These are phyloP conservation scores for Agrilus cyanescens DNA, from an alignment of 2,888 invertebrate species.

Conservation along the genomic window DNA sequence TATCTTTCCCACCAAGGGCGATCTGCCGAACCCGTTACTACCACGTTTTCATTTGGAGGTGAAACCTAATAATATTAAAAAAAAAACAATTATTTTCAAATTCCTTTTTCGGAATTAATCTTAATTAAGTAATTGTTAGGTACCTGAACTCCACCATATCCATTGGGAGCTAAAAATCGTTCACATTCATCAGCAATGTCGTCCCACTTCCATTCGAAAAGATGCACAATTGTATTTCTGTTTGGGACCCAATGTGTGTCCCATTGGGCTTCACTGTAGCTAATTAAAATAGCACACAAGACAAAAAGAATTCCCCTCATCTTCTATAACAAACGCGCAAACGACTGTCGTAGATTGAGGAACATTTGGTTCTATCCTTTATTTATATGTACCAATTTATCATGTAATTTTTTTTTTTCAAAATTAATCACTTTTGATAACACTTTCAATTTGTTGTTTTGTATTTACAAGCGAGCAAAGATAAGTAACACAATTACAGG, in stretches of 20 bases:
- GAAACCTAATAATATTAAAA: slow-evolving; percentile 44
- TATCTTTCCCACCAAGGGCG: slow-evolving; percentile 85
- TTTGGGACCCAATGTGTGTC: slow-evolving; percentile 45
- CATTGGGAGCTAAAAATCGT: slow-evolving; percentile 57
- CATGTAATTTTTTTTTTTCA: too few species aligned
- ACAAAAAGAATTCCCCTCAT: not conserved
- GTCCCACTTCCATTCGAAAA: slow-evolving; percentile 74
- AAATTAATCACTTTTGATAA: too few species aligned
- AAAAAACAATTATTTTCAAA: not conserved
- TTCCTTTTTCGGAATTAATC: too few species aligned
- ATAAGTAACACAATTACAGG: too few species aligned
- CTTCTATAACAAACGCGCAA: slow-evolving; percentile 2
- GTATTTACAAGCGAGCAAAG: too few species aligned
- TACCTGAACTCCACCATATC: slow-evolving; percentile 65
- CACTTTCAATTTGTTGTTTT: too few species aligned
- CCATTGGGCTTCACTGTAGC: slow-evolving; percentile 31
- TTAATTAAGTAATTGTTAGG: slow-evolving; percentile 1
- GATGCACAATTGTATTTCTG: slow-evolving; percentile 56
- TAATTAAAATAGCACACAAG: not conserved
- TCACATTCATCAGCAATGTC: slow-evolving; percentile 75
- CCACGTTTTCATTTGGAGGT: slow-evolving; percentile 61
- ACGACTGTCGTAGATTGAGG: too few species aligned
- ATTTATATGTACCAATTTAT: too few species aligned
- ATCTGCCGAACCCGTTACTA: slow-evolving; percentile 31
- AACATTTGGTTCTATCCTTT: too few species aligned